Evolutionary conservation across 2,113 vertebrate genomes (phyloP).

Genomic region (Orthonyx spaldingii): DNA sequence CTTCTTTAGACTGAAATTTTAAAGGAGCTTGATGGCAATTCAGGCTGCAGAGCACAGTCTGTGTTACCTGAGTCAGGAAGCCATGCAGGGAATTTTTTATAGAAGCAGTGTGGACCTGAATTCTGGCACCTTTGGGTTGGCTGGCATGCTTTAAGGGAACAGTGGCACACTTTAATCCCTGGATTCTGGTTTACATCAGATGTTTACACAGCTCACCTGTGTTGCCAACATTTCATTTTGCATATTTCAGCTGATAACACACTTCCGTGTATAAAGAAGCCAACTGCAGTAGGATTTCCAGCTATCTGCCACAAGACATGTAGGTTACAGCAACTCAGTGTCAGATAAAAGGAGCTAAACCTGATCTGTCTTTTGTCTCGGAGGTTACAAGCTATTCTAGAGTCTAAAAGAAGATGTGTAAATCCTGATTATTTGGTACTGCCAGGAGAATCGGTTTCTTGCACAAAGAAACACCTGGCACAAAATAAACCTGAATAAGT

Average conservation of each 20-base stretch:
- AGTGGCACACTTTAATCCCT: neutral
- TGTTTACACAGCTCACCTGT: neutral
- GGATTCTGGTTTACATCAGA: neutral
- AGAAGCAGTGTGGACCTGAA: neutral
- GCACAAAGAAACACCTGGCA: neutral
- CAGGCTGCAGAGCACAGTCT: neutral
- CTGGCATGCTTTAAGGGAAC: neutral
- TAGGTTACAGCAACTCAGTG: neutral
- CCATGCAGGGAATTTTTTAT: accelerated
- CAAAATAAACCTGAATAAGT: neutral
- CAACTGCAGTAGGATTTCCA: neutral
- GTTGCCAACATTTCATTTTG: neutral
- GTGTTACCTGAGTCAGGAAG: neutral
- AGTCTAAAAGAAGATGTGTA: neutral
- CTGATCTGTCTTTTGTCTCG: neutral
- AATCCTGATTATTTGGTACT: neutral
- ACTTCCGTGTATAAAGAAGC: neutral
- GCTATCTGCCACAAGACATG: neutral
- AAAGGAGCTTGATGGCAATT: neutral
- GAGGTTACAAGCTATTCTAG: neutral
- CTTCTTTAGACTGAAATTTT: neutral
- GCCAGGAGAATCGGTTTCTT: neutral
- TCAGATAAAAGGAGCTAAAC: neutral
- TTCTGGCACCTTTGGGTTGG: neutral
- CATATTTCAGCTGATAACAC: neutral